A percentile compares a stretch with the other conserved stretches of the same genome.
These are phyloP conservation scores for Xiphophorus hellerii DNA, from an alignment of 2,113 vertebrate genomes.

Conservation along the genomic window DNA sequence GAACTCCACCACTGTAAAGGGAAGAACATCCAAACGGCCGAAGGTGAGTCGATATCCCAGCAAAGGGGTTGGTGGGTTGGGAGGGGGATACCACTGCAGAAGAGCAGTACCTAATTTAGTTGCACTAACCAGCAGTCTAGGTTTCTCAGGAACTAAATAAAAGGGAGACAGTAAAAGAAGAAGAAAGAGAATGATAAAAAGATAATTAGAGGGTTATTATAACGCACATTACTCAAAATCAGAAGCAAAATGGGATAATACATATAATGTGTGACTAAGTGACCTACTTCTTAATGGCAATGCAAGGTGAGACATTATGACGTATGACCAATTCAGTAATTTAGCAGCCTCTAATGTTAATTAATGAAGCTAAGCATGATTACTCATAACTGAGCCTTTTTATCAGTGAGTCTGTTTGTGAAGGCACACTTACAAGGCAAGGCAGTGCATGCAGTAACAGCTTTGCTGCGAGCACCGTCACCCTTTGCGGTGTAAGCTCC, in stretches of 20 bases:
- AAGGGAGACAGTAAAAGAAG: conserved; percentile 52
- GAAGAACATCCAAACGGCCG: conserved; percentile 86
- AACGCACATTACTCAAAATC: conserved; percentile 43
- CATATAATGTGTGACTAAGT: conserved; percentile 27
- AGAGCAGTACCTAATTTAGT: conserved; percentile 88
- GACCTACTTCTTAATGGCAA: conserved; percentile 10
- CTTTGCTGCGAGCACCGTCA: conserved; percentile 94
- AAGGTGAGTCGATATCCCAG: conserved; percentile 93
- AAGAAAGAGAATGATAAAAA: conserved; percentile 25
- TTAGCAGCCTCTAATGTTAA: conserved; percentile 53
- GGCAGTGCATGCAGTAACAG: conserved; percentile 87
- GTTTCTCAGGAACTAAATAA: conserved; percentile 90
- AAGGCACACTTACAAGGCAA: conserved; percentile 84
- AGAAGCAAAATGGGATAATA: conserved; percentile 31
- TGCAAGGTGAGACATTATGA: conserved; percentile 38
- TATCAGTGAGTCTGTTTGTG: background rate
- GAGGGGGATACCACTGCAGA: conserved; percentile 91
- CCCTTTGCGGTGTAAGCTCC: conserved; percentile 98
- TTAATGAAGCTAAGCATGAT: conserved; percentile 29
- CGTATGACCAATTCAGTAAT: conserved; percentile 25
- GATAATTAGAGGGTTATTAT: conserved; percentile 48
- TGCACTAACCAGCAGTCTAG: conserved; percentile 87
- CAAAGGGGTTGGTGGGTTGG: conserved; percentile 88
- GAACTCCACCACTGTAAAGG: conserved; percentile 88
- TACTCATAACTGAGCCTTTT: background rate